phyloP scores from a whole-genome alignment of 2,113 vertebrate species.

The Xenus cinereus region DNA sequence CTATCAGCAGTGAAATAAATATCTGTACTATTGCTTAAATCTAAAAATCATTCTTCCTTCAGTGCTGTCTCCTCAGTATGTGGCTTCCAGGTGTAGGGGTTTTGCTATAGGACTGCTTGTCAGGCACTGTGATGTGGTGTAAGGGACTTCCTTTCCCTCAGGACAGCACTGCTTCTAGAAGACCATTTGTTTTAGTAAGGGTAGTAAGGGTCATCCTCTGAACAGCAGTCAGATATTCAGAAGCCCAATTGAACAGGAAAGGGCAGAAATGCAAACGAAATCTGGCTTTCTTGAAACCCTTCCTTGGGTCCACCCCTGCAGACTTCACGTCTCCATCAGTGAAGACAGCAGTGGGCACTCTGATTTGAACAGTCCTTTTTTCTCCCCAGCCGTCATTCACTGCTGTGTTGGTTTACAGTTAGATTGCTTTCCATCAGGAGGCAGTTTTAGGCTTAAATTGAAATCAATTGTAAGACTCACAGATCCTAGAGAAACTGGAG shows the following conservation, averaged over 20 bases:
- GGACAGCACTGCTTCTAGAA: neutral
- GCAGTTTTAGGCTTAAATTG: neutral
- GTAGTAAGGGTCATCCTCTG: neutral
- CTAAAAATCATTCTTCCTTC: neutral
- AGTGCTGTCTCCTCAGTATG: neutral
- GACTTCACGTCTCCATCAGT: neutral
- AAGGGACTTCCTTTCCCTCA: neutral
- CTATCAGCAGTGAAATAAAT: neutral
- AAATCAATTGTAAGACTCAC: neutral
- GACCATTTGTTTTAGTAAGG: neutral
- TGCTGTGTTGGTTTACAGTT: neutral
- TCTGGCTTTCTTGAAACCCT: neutral
- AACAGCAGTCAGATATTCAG: neutral
- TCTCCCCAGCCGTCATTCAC: neutral
- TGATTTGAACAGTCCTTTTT: neutral
- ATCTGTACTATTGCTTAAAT: neutral
- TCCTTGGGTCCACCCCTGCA: neutral
- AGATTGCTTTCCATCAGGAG: neutral
- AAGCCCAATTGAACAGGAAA: neutral
- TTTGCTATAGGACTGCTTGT: neutral
- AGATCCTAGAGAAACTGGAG: neutral
- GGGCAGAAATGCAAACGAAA: neutral
- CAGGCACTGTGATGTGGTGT: neutral
- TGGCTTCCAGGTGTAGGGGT: neutral
- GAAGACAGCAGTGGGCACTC: neutral